Conservation (phyloP, 2,888 invertebrate species). For the Sarcophaga variegata region DNA sequence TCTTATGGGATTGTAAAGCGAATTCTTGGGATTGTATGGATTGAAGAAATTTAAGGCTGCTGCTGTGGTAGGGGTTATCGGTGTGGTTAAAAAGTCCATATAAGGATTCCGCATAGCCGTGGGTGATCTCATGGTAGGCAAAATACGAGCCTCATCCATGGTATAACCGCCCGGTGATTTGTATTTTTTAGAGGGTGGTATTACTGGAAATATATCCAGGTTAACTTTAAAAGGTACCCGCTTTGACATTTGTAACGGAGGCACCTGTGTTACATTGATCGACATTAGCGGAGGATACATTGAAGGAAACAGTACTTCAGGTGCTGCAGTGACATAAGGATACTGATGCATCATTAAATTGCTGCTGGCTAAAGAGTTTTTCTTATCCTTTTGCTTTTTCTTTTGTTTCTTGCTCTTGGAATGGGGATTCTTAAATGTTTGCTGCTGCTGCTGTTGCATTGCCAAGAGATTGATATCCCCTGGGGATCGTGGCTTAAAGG, state of each 20-base stretch:
- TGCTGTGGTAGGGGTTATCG: conserved; percentile 70
- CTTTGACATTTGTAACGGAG: conserved; percentile 72
- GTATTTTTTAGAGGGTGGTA: conserved; percentile 76
- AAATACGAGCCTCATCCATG: conserved; percentile 74
- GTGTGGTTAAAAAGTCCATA: conserved; percentile 71
- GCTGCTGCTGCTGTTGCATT: conserved; percentile 79
- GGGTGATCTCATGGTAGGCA: conserved; percentile 75
- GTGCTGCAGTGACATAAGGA: conserved; percentile 72
- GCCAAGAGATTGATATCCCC: conserved; percentile 89
- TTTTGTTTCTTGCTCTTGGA: conserved; percentile 75
- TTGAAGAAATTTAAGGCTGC: conserved; percentile 66
- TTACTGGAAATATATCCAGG: conserved; percentile 85
- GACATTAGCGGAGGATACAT: conserved; percentile 73
- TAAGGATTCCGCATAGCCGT: conserved; percentile 76
- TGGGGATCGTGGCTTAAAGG: conserved; percentile 88
- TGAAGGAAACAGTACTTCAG: conserved; percentile 71
- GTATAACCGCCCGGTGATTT: conserved; percentile 65
- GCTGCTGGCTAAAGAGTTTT: conserved; percentile 47
- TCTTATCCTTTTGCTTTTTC: conserved; percentile 72
- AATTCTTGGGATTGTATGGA: conserved; percentile 61
- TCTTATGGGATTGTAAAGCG: conserved; percentile 74
- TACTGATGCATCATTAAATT: conserved; percentile 71
- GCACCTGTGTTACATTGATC: conserved; percentile 76
- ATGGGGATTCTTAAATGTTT: conserved; percentile 70
- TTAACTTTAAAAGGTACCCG: conserved; percentile 85